phyloP scores from a whole-genome alignment of 2,113 vertebrate genomes.

The Triplophysa tibetana region DNA sequence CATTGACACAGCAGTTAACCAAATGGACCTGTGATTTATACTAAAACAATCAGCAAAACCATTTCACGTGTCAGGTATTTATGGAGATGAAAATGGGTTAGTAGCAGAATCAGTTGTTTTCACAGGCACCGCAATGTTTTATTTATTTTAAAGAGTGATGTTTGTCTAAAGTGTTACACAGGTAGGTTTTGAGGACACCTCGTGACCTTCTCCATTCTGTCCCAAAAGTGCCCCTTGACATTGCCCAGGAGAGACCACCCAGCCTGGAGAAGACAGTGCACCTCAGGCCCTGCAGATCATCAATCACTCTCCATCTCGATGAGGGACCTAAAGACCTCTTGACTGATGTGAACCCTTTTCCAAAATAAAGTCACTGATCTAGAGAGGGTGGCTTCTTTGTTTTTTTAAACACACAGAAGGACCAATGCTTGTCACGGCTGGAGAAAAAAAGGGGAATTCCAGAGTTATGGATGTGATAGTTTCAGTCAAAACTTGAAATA shows the following conservation, averaged over 20 bases:
- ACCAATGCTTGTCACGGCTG: slow-evolving; percentile 38
- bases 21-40: slow-evolving; percentile 46
- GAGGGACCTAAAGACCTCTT: slow-evolving; percentile 37
- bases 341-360: slow-evolving; percentile 41
- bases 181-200: slow-evolving; percentile 41
- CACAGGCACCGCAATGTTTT: background rate
- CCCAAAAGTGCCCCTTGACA: slow-evolving; percentile 51
- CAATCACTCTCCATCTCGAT: slow-evolving; percentile 51
- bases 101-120: background rate
- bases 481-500: too few relatives aligned
- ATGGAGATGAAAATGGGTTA: background rate
- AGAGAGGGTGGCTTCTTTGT: slow-evolving; percentile 45
- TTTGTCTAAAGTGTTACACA: slow-evolving; percentile 25
- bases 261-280: slow-evolving; percentile 51
- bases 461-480: too few relatives aligned
- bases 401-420: slow-evolving; percentile 49
- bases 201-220: slow-evolving; percentile 42
- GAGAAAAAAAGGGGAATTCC: background rate
- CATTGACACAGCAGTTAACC: slow-evolving; percentile 42
- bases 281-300: slow-evolving; percentile 56
- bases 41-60: slow-evolving; percentile 16
- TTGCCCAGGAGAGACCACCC: slow-evolving; percentile 58
- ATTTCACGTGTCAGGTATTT: slow-evolving; percentile 3
- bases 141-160: background rate
- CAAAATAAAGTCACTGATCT: slow-evolving; percentile 46